Conservation (phyloP, 1,140 invertebrate genomes). For the Drosophila malerkotliana region DNA sequence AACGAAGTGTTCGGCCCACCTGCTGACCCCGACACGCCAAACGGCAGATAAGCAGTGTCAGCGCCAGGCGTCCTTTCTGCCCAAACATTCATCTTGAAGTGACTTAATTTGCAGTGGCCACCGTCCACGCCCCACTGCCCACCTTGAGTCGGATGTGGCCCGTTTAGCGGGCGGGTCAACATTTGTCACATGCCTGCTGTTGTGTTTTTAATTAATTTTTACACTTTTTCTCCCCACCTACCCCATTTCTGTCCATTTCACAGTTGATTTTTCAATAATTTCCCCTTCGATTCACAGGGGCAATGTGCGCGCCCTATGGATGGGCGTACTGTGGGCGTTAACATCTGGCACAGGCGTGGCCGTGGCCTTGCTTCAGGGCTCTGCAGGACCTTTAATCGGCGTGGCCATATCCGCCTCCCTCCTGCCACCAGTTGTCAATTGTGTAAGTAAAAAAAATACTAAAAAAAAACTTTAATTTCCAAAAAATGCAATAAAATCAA, state of each 20-base stretch:
- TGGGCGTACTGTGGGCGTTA: constrained; percentile 89
- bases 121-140: neutral
- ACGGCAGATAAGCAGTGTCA: constrained; percentile 55
- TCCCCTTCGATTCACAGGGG: constrained; percentile 84
- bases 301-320: constrained; percentile 89
- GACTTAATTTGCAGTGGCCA: constrained; percentile 64
- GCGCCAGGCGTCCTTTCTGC: constrained; percentile 28
- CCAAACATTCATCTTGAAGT: constrained; percentile 54
- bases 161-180: constrained; percentile 26
- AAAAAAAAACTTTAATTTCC: neutral
- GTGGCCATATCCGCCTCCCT: constrained; percentile 95
- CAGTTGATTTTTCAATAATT: constrained; percentile 61
- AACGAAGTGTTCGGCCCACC: constrained; percentile 43
- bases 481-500: neutral
- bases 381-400: constrained; percentile 92
- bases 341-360: constrained; percentile 92
- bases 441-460: constrained; percentile 86
- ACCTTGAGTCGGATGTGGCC: constrained; percentile 23
- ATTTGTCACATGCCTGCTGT: constrained; percentile 62
- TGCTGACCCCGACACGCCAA: constrained; percentile 41
- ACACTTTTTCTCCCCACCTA: constrained; percentile 13
- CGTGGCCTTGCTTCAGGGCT: constrained; percentile 93
- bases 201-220: constrained; percentile 76
- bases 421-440: constrained; percentile 94
- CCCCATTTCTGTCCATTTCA: constrained; percentile 18